These are phyloP conservation scores for Ophion obscuratus DNA, from an alignment of 2,888 invertebrate species.

Conservation along the genomic window DNA sequence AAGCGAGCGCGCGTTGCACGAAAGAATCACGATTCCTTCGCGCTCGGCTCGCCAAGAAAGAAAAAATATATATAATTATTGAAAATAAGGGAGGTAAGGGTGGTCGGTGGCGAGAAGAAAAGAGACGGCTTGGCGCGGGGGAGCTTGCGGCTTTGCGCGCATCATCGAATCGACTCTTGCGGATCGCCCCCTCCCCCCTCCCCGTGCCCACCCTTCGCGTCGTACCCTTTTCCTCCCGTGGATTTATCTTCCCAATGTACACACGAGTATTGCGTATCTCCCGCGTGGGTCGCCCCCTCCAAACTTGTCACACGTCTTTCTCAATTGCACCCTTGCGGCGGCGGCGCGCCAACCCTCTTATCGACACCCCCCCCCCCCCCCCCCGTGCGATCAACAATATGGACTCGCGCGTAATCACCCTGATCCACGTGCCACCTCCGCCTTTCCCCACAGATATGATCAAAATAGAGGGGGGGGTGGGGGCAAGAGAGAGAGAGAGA, in stretches of 20 bases:
- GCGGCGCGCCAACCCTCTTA: slow-evolving; percentile 68
- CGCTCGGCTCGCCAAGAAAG: too few relatives aligned
- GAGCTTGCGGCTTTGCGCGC: too few relatives aligned
- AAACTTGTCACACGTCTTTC: slow-evolving; percentile 50
- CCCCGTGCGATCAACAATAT: slow-evolving; percentile 76
- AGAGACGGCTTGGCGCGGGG: too few relatives aligned
- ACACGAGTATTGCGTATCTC: not conserved
- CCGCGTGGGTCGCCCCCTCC: not conserved
- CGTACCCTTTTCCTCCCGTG: not conserved
- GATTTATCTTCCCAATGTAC: too few relatives aligned
- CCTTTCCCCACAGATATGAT: slow-evolving; percentile 67
- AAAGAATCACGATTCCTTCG: slow-evolving; percentile 71
- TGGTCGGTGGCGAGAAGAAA: too few relatives aligned
- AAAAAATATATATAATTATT: not conserved
- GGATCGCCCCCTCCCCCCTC: too few relatives aligned
- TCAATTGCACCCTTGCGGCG: slow-evolving; percentile 63
- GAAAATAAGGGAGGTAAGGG: not conserved
- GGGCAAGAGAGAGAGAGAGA: slow-evolving; percentile 57
- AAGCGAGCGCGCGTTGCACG: slow-evolving; percentile 60
- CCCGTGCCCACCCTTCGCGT: too few relatives aligned
- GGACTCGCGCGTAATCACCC: slow-evolving; percentile 78
- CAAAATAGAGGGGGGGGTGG: slow-evolving; percentile 69
- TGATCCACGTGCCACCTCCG: slow-evolving; percentile 76
- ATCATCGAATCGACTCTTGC: too few relatives aligned
- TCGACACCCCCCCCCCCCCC: slow-evolving; percentile 50